Conservation (phyloP, 2,888 invertebrate genomes). For the Slavum lentiscoides region DNA sequence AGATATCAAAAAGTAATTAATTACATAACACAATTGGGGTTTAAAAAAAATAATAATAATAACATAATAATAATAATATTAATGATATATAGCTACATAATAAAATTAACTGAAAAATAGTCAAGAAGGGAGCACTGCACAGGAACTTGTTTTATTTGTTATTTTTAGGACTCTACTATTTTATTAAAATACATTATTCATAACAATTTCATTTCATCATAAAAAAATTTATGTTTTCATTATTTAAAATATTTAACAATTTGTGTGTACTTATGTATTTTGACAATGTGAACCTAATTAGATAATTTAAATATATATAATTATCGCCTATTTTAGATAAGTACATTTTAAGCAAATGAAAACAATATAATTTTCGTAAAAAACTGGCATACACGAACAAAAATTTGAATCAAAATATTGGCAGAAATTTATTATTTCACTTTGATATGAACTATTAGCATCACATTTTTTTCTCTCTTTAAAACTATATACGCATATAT, state of each 20-base stretch:
- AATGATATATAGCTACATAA: conserved; percentile 6
- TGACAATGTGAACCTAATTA: not conserved
- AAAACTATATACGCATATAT: conserved; percentile 3
- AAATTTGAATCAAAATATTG: not conserved
- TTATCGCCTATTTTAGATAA: not conserved
- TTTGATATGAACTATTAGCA: conserved; percentile 12
- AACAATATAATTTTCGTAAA: not conserved
- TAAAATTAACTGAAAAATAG: conserved; percentile 22
- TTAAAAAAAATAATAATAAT: conserved; percentile 23
- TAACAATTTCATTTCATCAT: not conserved
- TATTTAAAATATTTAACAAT: conserved; percentile 16
- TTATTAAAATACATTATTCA: not conserved
- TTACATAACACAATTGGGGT: not conserved
- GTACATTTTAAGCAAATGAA: not conserved
- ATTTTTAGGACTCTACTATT: not conserved
- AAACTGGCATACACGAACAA: not conserved
- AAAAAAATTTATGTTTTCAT: not conserved
- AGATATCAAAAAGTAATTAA: not conserved
- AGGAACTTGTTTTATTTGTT: conserved; percentile 20
- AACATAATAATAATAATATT: too few relatives aligned
- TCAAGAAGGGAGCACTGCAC: not conserved
- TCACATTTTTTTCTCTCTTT: not conserved
- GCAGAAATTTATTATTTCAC: not conserved
- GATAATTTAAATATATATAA: not conserved
- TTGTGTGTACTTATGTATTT: not conserved